Conservation (phyloP, 2,888 invertebrate genomes). For the Julus scandinavius region DNA sequence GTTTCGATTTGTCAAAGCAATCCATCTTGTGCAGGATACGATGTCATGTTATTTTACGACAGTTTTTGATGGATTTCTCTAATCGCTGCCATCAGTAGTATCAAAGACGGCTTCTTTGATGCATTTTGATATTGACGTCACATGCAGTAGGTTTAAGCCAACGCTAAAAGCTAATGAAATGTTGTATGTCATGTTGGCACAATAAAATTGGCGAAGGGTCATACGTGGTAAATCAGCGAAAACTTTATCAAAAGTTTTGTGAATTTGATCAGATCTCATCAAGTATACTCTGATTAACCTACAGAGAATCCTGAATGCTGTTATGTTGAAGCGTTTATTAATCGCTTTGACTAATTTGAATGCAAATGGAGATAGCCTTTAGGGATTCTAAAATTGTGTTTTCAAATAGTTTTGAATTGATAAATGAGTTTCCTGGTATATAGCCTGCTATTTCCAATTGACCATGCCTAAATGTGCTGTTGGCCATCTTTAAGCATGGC, state of each 20-base stretch:
- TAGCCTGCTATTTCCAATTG: neutral
- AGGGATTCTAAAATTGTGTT: no score
- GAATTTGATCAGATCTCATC: no score
- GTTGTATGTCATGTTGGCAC: neutral
- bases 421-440: no score
- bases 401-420: no score
- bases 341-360: no score
- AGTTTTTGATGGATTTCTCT: constrained; percentile 17
- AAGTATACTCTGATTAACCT: no score
- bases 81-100: neutral
- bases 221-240: no score
- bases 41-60: neutral
- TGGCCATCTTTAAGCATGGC: neutral
- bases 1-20: neutral
- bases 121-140: neutral
- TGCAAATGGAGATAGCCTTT: no score
- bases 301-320: no score
- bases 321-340: no score
- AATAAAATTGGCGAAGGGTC: no score
- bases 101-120: neutral
- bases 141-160: neutral
- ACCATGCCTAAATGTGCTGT: neutral
- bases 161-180: neutral
- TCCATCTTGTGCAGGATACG: neutral
- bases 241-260: no score